Base-by-base conservation (phyloP, 2,797 vertebrate species). In the Hypotaenidia okinawae region DNA sequence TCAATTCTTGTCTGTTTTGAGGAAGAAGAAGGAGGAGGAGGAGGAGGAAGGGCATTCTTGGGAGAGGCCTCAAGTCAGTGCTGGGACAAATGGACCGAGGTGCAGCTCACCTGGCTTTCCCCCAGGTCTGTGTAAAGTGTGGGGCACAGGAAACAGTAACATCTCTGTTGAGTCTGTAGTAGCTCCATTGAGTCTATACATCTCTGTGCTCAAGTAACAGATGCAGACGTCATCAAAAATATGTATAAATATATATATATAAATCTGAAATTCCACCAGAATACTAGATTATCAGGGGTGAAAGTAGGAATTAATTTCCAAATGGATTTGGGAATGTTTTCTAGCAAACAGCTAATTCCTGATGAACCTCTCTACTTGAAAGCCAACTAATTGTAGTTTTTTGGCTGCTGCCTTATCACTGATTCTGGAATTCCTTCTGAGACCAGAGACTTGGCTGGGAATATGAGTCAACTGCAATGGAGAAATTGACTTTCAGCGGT, bases 371-470 rank as follows among this genome's bases (percentile, higher is more conserved):
- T 55, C 22, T 72, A 17, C 47, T 91, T 89, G 87, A 51, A 89
- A 66, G 27, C 6, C 37, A 74, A 4, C 13, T 75, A 80, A 68
- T 6, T 45, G 32, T 23, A 39, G 47, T 69, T 85, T 77, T 91
- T 94, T 92, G 86, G 41, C 72, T 83, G 33, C 72, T 85, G 79
- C 64, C 58, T 69, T 49, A 54, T 85, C 77, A 74, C 75, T 45
- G 54, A 47, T 83, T 95, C 70, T 84, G 35, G 66, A 94, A 73
- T 91, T 79, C 52, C 64, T 93, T 41, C 52, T 94, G 67, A 84
- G 83, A 84, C 28, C 55, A 51, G 52, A 13, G 47, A 82, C 49
- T 91, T 96, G 83, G 43, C 73, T 94, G 87, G 43, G 10, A 55
- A 79, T 70, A 21, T 84, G 63, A 57, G 37, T 78, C 6, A 30